A percentile compares a stretch with the other conserved stretches of the same genome.
Evolutionary conservation across 2,888 invertebrate species (phyloP).

Genomic region (Drosophila monieri): DNA sequence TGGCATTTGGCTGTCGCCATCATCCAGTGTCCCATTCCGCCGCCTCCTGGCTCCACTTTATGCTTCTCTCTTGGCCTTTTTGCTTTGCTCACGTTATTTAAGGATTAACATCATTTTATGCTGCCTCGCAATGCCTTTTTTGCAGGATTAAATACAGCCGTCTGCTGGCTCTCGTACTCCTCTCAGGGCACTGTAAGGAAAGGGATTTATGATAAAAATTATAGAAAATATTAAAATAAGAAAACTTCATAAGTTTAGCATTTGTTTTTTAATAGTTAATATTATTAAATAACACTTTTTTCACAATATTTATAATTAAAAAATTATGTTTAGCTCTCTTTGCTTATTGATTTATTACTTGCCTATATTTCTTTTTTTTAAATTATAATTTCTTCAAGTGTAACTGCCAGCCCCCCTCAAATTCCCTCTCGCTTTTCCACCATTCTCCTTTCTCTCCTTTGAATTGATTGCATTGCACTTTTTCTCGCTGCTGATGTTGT

Average conservation of each 20-base stretch:
- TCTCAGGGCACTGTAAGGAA: conserved; percentile 9
- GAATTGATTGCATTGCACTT: conserved; percentile 79
- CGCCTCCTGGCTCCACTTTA: not conserved
- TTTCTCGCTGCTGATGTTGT: conserved; percentile 44
- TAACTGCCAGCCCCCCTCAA: not conserved
- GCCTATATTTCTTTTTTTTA: not conserved
- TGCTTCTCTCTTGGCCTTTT: conserved; percentile 17
- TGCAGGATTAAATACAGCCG: conserved; percentile 71
- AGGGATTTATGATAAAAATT: not conserved
- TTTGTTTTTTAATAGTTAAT: no score
- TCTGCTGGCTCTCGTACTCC: conserved; percentile 40
- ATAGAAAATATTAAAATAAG: not conserved
- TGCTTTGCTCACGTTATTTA: conserved; percentile 63
- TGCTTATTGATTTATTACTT: not conserved
- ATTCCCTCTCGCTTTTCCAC: not conserved
- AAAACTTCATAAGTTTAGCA: not conserved
- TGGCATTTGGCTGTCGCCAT: conserved; percentile 73
- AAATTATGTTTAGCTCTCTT: no score
- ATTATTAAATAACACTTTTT: no score
- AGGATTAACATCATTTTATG: conserved; percentile 77
- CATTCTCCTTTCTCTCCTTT: conserved; percentile 45
- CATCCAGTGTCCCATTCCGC: conserved; percentile 36
- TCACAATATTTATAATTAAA: no score
- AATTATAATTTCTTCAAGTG: conserved; percentile 1
- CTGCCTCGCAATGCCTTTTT: conserved; percentile 71